phyloP scores from a whole-genome alignment of 2,113 vertebrate species.

The Xyliphius kryptos region DNA sequence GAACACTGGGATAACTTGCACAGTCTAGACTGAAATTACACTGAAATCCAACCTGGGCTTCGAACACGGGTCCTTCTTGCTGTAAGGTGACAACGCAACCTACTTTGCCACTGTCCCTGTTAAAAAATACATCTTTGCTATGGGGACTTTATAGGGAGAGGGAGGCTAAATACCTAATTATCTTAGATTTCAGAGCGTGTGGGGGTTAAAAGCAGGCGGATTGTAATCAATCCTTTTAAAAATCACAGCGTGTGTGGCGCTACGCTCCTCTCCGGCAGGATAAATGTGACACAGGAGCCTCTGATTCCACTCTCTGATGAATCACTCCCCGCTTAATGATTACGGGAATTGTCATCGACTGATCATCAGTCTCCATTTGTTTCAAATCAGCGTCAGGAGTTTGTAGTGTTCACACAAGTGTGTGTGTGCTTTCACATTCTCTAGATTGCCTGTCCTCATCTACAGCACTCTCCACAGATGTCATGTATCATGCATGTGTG shows the following conservation, averaged over 20 bases:
- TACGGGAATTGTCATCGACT: conserved; percentile 71
- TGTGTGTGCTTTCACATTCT: too few species aligned
- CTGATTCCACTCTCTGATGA: conserved; percentile 68
- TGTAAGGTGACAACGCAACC: too few species aligned
- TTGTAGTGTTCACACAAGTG: too few species aligned
- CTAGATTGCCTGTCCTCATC: too few species aligned
- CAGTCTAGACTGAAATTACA: too few species aligned
- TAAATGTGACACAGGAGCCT: conserved; percentile 65
- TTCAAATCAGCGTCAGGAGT: conserved; percentile 66
- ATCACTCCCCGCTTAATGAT: conserved; percentile 64
- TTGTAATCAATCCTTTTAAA: conserved; percentile 66
- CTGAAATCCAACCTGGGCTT: too few species aligned
- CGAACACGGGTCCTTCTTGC: too few species aligned
- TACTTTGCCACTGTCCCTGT: too few species aligned
- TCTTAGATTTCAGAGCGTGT: conserved; percentile 50
- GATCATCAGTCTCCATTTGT: conserved; percentile 73
- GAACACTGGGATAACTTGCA: too few species aligned
- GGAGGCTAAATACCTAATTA: conserved; percentile 55
- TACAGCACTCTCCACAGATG: too few species aligned
- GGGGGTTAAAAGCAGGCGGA: conserved; percentile 45
- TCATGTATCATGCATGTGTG: too few species aligned
- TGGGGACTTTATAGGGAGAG: conserved; percentile 16
- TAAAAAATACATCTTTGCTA: conserved; percentile 34
- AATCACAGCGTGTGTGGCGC: conserved; percentile 55
- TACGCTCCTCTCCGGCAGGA: conserved; percentile 53